Evolutionary conservation across 1,140 invertebrate genomes (phyloP), one percentile per base, ranked within the genome.

Genomic region (Hycleus phaleratus): DNA sequence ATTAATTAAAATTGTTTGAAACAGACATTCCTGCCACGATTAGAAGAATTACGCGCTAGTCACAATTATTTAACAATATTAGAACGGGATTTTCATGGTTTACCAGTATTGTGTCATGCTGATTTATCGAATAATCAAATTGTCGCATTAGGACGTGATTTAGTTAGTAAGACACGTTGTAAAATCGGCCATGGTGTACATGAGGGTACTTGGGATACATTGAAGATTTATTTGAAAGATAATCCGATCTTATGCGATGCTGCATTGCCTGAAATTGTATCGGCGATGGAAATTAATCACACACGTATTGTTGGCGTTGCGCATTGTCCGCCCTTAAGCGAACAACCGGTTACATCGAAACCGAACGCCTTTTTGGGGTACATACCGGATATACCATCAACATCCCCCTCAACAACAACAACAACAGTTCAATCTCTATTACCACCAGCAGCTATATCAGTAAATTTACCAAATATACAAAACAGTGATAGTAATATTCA

Each of bases 181-280:
- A 83, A 79, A 44, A 81, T 87, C 46, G 85, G 88, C 46, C 59
- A 68, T 50, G 68, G 66, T 8, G 63, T 71, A 3, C 69, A 70
- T 42, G 70, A 70, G 25, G 85, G 86, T 56, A 85, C 88, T 6
- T 82, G 81, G 51, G 85, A 85, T 61, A 83, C 83, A 46, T 73
- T 91, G 63, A 85, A 87, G 67, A 85, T 91, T 65, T 83, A 87
- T 72, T 77, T 91, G 51, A 81, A 88, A 83, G 86, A 86, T 72
- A 89, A 89, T 74, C 86, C 86, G 46, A 83, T 88, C 50, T 69
- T 88, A 58, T 89, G 87, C 68, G 84, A 86, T 65, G 81, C 82
- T 26, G 79, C 79, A 8, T 69, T 87, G 32, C 81, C 82, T 46
- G 85, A 88, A 71, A 73, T 88, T 50, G 81, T 81, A 42, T 79